Conservation (phyloP, 2,888 invertebrate species). For the Metallyticus violacea region DNA sequence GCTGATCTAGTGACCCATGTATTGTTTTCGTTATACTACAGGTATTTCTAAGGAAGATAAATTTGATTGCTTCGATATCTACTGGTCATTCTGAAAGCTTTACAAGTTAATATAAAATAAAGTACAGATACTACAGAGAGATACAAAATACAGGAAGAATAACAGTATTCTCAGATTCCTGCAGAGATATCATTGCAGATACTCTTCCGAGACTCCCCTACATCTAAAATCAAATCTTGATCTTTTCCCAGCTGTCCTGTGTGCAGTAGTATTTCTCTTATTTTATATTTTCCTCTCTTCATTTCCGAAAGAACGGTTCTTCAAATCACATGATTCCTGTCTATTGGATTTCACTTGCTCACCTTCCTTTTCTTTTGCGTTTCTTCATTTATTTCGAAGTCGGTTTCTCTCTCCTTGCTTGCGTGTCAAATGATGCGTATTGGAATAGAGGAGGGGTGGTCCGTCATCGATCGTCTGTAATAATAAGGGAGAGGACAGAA, state of each 20-base stretch:
- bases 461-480: constrained; percentile 4
- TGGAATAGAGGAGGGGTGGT: not conserved
- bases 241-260: constrained; percentile 22
- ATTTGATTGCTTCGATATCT: too few species aligned
- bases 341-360: constrained; percentile 27
- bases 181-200: too few species aligned
- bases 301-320: constrained; percentile 7
- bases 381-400: constrained; percentile 25
- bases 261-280: constrained; percentile 14
- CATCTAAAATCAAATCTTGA: not conserved
- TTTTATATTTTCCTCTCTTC: constrained; percentile 16
- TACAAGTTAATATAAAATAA: too few species aligned
- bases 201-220: too few species aligned
- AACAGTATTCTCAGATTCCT: too few species aligned
- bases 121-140: too few species aligned
- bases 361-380: constrained; percentile 19
- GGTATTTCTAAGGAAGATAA: too few species aligned
- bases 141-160: too few species aligned
- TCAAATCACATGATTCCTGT: constrained; percentile 28
- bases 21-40: too few species aligned
- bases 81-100: too few species aligned
- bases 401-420: constrained; percentile 14
- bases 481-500: constrained; percentile 12
- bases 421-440: constrained; percentile 33
- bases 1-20: too few species aligned